Evolutionary conservation across 30 jellyfish, hydroid and myxozoan species (phyloP).

Genomic region (Cassiopea andromeda): DNA sequence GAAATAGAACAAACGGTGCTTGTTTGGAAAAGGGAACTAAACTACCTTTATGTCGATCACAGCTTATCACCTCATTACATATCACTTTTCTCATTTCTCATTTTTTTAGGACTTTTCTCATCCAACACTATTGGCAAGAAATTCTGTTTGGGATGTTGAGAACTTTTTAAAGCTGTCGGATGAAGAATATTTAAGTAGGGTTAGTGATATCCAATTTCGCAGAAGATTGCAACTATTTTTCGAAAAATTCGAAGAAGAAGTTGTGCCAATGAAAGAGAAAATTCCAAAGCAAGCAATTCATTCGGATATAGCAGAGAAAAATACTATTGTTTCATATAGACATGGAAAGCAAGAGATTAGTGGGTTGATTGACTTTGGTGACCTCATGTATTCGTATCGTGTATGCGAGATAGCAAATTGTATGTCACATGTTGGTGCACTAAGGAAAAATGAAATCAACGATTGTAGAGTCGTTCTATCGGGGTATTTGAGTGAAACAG

Average conservation of each 20-base stretch:
- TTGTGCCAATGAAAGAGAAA: not conserved
- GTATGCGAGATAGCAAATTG: conserved; percentile 47
- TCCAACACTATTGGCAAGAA: conserved; percentile 5
- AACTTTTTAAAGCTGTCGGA: not conserved
- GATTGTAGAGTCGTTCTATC: conserved; percentile 28
- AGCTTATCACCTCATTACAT: not conserved
- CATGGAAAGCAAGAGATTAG: not conserved
- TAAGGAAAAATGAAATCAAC: not conserved
- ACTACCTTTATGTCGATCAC: no score
- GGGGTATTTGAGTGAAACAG: conserved; percentile 12
- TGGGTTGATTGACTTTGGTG: conserved; percentile 68
- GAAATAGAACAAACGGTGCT: no score
- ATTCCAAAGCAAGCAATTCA: conserved; percentile 39
- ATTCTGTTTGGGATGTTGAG: conserved; percentile 24
- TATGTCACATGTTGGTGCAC: conserved; percentile 43
- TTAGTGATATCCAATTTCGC: not conserved
- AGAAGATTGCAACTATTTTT: conserved; percentile 2
- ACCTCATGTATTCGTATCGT: conserved; percentile 27
- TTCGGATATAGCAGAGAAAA: conserved; percentile 33
- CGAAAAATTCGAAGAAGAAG: not conserved
- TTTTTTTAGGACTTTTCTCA: conserved; percentile 12
- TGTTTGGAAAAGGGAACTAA: no score
- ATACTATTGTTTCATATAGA: not conserved
- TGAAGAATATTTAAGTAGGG: not conserved
- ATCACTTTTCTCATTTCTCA: not conserved